phyloP scores from a whole-genome alignment of 37 sponge, comb jelly and placozoan genomes.

The Halichondria panicea region DNA sequence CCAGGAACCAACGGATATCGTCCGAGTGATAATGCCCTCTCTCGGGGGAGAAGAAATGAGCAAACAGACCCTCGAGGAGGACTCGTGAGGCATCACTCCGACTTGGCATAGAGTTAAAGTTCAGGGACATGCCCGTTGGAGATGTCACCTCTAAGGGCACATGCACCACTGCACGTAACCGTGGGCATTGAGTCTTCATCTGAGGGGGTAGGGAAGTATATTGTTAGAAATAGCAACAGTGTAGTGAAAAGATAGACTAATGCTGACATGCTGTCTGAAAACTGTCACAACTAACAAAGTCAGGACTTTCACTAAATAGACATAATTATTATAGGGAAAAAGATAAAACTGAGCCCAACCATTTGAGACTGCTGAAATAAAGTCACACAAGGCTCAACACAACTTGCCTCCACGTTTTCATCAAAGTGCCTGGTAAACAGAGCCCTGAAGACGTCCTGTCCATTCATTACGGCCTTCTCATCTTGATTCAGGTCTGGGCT shows the following conservation, averaged over 20 bases:
- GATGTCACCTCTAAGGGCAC: constrained; percentile 29
- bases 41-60: no score
- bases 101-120: no score
- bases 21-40: no score
- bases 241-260: background rate
- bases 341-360: no score
- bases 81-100: no score
- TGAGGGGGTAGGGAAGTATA: background rate
- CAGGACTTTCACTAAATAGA: no score
- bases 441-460: constrained; percentile 39
- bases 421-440: constrained; percentile 42
- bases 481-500: constrained; percentile 5
- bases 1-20: no score
- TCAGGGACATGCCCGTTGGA: background rate
- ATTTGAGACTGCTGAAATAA: background rate
- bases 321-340: no score
- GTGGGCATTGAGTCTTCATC: constrained; percentile 12
- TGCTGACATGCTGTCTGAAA: no score
- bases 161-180: constrained; percentile 4
- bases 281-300: no score
- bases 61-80: no score
- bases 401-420: constrained; percentile 33
- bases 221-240: background rate
- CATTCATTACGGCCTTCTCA: constrained; percentile 12
- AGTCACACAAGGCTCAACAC: background rate